Conservation (phyloP, 2,113 vertebrate species). For the Eretmodus cyanostictus region DNA sequence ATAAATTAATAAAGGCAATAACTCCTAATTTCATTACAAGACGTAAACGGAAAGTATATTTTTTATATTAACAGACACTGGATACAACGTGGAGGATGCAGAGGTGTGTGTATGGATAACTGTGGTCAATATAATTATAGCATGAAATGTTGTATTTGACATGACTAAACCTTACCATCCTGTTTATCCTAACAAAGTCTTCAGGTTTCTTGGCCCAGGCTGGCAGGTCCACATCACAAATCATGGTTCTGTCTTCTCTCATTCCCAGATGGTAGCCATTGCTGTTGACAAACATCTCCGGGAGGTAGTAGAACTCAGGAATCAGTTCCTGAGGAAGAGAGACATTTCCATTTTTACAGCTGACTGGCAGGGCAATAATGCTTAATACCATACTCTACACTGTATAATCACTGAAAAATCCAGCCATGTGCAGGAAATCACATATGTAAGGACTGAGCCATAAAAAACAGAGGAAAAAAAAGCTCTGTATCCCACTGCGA, state of each 20-base stretch:
- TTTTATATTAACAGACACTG: background rate
- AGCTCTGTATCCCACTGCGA: background rate
- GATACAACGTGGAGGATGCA: background rate
- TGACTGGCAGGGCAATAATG: background rate
- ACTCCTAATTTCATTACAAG: background rate
- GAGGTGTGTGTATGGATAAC: background rate
- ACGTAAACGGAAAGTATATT: background rate
- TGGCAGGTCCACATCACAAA: conserved; percentile 90
- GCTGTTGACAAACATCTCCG: conserved; percentile 98
- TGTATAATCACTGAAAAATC: background rate
- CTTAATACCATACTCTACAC: background rate
- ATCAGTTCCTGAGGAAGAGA: conserved; percentile 81
- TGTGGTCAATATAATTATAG: background rate
- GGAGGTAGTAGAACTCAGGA: conserved; percentile 97
- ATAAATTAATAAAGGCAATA: background rate
- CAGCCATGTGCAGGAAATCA: background rate
- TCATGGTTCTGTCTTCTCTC: conserved; percentile 81
- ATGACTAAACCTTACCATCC: conserved; percentile 81
- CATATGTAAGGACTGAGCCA: background rate
- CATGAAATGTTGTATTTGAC: background rate
- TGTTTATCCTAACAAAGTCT: conserved; percentile 94
- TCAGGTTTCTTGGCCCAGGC: conserved; percentile 95
- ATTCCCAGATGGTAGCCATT: conserved; percentile 89
- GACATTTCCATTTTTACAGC: background rate
- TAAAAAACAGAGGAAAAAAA: background rate